Base-by-base conservation (phyloP, 2,888 invertebrate genomes). In the Xestia sexstrigata region DNA sequence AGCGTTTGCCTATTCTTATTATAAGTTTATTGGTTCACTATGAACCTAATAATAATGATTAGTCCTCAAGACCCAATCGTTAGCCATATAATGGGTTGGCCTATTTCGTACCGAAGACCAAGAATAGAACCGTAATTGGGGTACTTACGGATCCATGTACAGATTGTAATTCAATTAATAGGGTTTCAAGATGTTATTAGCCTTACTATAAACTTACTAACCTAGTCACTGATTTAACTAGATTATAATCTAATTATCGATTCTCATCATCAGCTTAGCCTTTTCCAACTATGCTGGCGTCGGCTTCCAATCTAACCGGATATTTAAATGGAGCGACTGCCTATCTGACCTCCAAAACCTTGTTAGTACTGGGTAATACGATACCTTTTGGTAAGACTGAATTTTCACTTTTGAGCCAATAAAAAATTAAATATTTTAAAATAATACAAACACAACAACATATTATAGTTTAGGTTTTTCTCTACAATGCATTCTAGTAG, bases 51-150 rank as follows among this genome's bases (percentile, higher is more conserved):
- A 69, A 23, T 30, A 55, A 23, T 45, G 42, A 30, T 30, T n/a
- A n/a, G 47, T 68, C 13, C 35, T 69, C 7, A 7, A 52, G 35
- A n/a, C 23, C 62, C 63, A 63, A 17, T 63, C 5, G 11, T 52
- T 45, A 15, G 15, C 35, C 45, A 15, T 60, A 45, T 78, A 45
- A 47, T 69, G 23, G 15, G 23, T 42, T 17, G 26, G 23, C 17
- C 23, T 69, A 69, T 45, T 72, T 35, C 20, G 17, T 47, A 49
- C 23, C 15, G 0, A 9, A 52, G 15, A 30, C 39, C n/a, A 23
- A 26, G 8, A 80, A 68, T 68, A 42, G 49, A 79, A 15, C 1
- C n/a, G 6, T 42, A 55, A 74, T 55, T 80, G 42, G 66, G 42
- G 58, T 69, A 35, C 45, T 68, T 49, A 49, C 9, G n/a, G 49